Base-by-base conservation (phyloP, 2,113 vertebrate genomes). In the Lucifuga dentata region DNA sequence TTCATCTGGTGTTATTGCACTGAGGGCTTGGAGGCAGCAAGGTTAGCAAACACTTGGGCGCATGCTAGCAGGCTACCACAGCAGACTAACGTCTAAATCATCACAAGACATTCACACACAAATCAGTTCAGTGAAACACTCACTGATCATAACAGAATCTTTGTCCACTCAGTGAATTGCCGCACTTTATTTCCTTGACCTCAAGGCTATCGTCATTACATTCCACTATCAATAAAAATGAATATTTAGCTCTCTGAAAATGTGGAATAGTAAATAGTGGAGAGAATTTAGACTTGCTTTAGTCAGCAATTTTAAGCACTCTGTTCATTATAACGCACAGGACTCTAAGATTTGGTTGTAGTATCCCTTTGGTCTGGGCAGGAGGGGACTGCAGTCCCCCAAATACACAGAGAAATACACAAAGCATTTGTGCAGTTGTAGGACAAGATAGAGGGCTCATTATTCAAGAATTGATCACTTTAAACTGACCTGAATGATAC, bases 81-180 rank as follows among this genome's bases (percentile, higher is more conserved):
- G 23, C 11, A 11, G 39, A 36, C 29, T 41, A 4, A 55, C 36
- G 23, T 40, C 13, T 60, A 66, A 69, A 65, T 61, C 32, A 79
- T 86, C 86, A 88, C 81, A 73, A 87, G 87, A 85, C 80, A 33
- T 60, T 81, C 72, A 71, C 63, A 84, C 68, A 79, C 55, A 73
- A 9, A 69, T 40, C 11, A 40, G 44, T 61, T 39, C 39, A 11
- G 33, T 46, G 60, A 33, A 46, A 48, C 41, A 20, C 16, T 44
- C 50, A 8, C 15, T 17, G 67, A 84, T 55, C 49, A 53, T n/a
- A 80, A 87, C 70, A 88, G 70, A 74, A 69, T 71, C 70, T 56
- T 85, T 89, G 81, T 90, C 60, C 67, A 21, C 52, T 23, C 59
- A 39, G 38, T 74, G 41, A 75, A 79, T 79, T 62, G 17, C 29